Conservation (phyloP, 2,888 invertebrate species). For the Macrophya annulata region DNA sequence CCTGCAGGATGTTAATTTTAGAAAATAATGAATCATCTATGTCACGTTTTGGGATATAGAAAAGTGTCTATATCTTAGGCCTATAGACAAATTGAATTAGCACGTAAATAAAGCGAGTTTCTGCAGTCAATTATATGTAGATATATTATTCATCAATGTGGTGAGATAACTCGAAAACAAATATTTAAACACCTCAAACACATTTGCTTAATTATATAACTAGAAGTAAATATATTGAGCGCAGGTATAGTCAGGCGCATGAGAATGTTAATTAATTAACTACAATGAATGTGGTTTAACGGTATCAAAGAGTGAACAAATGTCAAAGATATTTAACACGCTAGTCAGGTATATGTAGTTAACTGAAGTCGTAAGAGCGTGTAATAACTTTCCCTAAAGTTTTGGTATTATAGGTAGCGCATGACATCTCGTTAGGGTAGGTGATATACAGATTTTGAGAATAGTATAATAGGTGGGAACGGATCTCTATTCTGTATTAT, state of each 20-base stretch:
- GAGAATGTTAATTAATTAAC: slow-evolving; percentile 9
- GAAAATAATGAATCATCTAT: not conserved
- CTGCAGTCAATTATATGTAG: not conserved
- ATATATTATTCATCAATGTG: not conserved
- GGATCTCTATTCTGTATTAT: slow-evolving; percentile 20
- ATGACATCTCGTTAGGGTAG: not conserved
- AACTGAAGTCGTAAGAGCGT: not conserved
- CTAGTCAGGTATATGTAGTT: not conserved
- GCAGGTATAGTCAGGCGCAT: not conserved
- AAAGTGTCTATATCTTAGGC: not conserved
- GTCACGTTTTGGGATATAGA: not conserved
- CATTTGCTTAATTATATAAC: not conserved
- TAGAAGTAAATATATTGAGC: not conserved
- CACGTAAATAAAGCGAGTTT: not conserved
- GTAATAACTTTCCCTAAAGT: not conserved
- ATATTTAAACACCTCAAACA: not conserved
- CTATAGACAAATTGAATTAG: not conserved
- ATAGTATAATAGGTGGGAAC: not conserved
- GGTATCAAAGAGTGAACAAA: not conserved
- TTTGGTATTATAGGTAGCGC: not conserved
- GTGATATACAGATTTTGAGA: not conserved
- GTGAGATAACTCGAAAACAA: not conserved
- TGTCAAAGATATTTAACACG: slow-evolving; percentile 1
- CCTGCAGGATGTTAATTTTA: not conserved
- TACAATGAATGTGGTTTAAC: not conserved